Evolutionary conservation across 2,797 vertebrate genomes (phyloP).

Genomic region (Phataginus tricuspis): DNA sequence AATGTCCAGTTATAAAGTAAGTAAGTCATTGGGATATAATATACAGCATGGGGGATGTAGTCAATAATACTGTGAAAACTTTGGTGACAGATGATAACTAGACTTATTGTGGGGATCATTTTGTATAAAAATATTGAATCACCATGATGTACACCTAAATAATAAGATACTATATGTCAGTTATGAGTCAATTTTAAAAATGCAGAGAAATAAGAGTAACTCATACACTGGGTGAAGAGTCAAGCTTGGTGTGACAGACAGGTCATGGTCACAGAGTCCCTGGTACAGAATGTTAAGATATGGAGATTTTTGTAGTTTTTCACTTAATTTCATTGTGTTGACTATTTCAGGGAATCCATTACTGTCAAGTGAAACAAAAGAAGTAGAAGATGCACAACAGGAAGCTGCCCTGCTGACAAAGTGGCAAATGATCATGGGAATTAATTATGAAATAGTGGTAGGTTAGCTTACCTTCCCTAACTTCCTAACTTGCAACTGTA

Average conservation of each 20-base stretch:
- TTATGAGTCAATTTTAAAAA: not conserved
- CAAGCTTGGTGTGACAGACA: not conserved
- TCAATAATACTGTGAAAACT: not conserved
- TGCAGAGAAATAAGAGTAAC: not conserved
- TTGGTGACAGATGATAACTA: not conserved
- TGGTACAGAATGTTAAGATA: not conserved
- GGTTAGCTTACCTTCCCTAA: conserved; percentile 77
- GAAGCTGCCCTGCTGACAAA: conserved; percentile 90
- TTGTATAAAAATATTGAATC: not conserved
- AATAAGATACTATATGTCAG: not conserved
- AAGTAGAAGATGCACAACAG: conserved; percentile 65
- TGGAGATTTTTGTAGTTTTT: not conserved
- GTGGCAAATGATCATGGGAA: conserved; percentile 94
- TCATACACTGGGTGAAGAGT: not conserved
- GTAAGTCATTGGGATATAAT: not conserved
- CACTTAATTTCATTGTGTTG: conserved; percentile 58
- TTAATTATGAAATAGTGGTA: conserved; percentile 94
- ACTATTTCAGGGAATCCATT: conserved; percentile 82
- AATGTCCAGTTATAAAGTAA: not conserved
- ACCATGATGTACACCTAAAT: not conserved
- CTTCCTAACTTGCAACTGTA: not conserved
- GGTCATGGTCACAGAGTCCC: not conserved
- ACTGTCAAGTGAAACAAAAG: conserved; percentile 61
- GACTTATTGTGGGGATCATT: not conserved
- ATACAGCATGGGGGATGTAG: not conserved